These are phyloP conservation scores for Physocephala rufipes DNA, from an alignment of 2,888 invertebrate species.

Conservation along the genomic window DNA sequence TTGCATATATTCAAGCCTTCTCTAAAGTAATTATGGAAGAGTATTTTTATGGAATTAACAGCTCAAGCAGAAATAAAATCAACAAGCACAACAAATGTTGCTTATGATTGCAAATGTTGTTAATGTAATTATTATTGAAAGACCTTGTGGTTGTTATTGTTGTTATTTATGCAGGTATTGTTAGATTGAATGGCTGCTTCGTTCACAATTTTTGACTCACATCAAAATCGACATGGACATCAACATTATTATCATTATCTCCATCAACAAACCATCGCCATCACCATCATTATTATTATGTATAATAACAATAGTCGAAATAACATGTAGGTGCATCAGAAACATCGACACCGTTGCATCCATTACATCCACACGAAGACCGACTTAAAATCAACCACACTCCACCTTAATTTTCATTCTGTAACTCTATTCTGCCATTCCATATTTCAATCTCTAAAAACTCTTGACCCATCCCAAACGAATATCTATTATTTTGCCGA, in stretches of 20 bases:
- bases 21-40: too few relatives aligned
- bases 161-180: background rate
- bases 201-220: background rate
- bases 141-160: background rate
- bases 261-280: background rate
- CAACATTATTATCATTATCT: background rate
- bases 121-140: constrained; percentile 3
- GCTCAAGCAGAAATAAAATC: too few relatives aligned
- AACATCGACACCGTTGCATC: too few relatives aligned
- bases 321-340: background rate
- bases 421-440: background rate
- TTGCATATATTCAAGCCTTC: too few relatives aligned
- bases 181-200: too few relatives aligned
- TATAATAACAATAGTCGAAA: background rate
- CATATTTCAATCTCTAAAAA: background rate
- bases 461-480: background rate
- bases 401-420: background rate
- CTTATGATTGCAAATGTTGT: constrained; percentile 11
- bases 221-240: constrained; percentile 2
- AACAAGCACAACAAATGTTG: background rate
- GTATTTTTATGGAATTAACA: too few relatives aligned
- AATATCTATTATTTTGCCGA: constrained; percentile 20
- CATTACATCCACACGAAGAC: too few relatives aligned
- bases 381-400: too few relatives aligned
- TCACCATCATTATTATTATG: background rate